A percentile compares a stretch with the other conserved stretches of the same genome.
These are phyloP conservation scores for Exephanes ischioxanthus DNA, from an alignment of 2,888 invertebrate genomes.

Conservation along the genomic window DNA sequence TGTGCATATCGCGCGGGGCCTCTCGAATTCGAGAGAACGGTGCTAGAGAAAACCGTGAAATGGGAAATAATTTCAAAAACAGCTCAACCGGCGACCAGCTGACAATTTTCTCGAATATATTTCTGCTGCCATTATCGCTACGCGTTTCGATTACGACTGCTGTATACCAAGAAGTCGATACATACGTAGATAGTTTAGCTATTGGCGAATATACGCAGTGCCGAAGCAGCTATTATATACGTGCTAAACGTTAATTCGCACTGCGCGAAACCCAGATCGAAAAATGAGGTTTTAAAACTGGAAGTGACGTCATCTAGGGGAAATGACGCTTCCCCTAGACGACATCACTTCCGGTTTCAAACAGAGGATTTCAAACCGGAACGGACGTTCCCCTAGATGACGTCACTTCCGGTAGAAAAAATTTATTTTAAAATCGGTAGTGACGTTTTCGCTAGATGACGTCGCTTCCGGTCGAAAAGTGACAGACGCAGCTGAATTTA, in stretches of 20 bases:
- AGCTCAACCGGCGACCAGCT: conserved; percentile 8
- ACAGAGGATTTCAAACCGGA: no score
- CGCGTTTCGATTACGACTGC: conserved; percentile 15
- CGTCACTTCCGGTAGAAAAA: no score
- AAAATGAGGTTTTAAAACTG: no score
- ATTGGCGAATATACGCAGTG: neutral
- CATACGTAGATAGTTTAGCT: neutral
- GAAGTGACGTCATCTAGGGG: no score
- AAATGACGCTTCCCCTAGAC: no score
- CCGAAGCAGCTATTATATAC: neutral
- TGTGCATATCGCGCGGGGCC: neutral
- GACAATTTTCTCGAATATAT: conserved; percentile 27
- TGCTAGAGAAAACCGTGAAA: conserved; percentile 22
- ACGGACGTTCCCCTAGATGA: no score
- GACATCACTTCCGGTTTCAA: no score
- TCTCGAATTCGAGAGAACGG: neutral
- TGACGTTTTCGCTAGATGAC: no score
- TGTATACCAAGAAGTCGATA: conserved; percentile 11
- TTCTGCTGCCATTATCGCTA: neutral
- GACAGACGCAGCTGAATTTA: no score
- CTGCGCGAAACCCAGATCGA: neutral
- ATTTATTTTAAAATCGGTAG: no score
- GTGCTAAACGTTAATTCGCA: neutral
- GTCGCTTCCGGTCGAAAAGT: no score
- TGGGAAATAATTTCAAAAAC: conserved; percentile 42